Evolutionary conservation across 2,113 vertebrate species (phyloP).

Genomic region (Sturnus vulgaris): DNA sequence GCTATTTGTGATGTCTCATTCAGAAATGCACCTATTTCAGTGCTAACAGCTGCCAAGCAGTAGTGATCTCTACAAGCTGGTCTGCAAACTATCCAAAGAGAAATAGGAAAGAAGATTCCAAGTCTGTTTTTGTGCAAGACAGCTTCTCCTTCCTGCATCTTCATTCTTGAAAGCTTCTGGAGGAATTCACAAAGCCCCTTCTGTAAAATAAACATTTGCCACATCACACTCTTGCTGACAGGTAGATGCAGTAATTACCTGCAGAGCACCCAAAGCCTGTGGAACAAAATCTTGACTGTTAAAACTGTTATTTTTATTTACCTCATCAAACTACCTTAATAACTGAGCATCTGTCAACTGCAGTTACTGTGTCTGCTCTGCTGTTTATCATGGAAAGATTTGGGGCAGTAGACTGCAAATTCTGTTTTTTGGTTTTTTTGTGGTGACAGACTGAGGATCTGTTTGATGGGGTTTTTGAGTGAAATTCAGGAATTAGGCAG

Average conservation of each 20-base stretch:
- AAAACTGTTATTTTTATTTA: not conserved
- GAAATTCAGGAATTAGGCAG: not conserved
- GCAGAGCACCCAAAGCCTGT: not conserved
- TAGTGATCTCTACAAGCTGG: not conserved
- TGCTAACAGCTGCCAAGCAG: not conserved
- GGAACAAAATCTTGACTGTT: not conserved
- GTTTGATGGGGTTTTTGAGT: accelerated
- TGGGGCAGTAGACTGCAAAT: not conserved
- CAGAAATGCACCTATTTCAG: not conserved
- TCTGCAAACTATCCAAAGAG: not conserved
- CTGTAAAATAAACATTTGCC: not conserved
- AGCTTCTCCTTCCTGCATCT: not conserved
- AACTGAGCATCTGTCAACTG: not conserved
- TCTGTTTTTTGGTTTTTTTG: not conserved
- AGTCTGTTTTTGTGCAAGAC: accelerated
- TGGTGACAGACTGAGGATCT: not conserved
- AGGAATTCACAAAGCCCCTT: not conserved
- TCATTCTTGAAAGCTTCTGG: not conserved
- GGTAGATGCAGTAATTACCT: not conserved
- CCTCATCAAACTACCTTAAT: not conserved
- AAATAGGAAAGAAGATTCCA: not conserved
- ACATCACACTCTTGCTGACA: not conserved
- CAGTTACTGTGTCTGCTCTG: not conserved
- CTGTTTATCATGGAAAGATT: not conserved
- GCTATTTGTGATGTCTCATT: not conserved